Percentiles rank a stretch among this genome's conserved stretches.
phyloP scores from a whole-genome alignment of 2,888 invertebrate genomes.

The Nymphalis c-album region DNA sequence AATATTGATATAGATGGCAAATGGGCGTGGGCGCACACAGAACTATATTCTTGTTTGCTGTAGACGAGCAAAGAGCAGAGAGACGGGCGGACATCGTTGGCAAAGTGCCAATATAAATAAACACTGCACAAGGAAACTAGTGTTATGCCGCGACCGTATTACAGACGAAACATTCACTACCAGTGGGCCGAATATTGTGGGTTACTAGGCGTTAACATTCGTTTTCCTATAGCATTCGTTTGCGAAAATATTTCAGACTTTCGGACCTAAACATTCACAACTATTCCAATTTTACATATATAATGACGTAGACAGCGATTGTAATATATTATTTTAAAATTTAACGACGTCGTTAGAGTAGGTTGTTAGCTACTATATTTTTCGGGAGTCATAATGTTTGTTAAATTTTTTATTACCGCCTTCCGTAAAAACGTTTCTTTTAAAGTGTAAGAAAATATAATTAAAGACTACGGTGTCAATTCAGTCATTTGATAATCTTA shows the following conservation, averaged over 20 bases:
- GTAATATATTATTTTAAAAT: constrained; percentile 38
- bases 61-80: constrained; percentile 61
- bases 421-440: constrained; percentile 23
- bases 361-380: constrained; percentile 33
- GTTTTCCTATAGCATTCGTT: constrained; percentile 37
- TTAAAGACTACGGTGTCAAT: constrained; percentile 27
- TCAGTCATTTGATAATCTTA: constrained; percentile 18
- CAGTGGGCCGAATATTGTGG: constrained; percentile 78
- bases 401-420: constrained; percentile 29
- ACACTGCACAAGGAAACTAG: constrained; percentile 81
- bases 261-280: not conserved
- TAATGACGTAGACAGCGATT: constrained; percentile 36
- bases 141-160: constrained; percentile 81
- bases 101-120: constrained; percentile 76
- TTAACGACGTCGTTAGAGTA: constrained; percentile 38
- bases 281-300: constrained; percentile 15
- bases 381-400: constrained; percentile 29
- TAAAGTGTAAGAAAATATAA: constrained; percentile 27
- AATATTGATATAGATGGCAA: constrained; percentile 58
- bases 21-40: constrained; percentile 64
- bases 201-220: constrained; percentile 69
- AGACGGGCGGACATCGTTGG: constrained; percentile 76
- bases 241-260: constrained; percentile 2
- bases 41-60: constrained; percentile 66
- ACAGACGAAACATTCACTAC: constrained; percentile 80